Evolutionary conservation across 2,797 vertebrate genomes (phyloP).

Genomic region (Cirrhinus molitorella): DNA sequence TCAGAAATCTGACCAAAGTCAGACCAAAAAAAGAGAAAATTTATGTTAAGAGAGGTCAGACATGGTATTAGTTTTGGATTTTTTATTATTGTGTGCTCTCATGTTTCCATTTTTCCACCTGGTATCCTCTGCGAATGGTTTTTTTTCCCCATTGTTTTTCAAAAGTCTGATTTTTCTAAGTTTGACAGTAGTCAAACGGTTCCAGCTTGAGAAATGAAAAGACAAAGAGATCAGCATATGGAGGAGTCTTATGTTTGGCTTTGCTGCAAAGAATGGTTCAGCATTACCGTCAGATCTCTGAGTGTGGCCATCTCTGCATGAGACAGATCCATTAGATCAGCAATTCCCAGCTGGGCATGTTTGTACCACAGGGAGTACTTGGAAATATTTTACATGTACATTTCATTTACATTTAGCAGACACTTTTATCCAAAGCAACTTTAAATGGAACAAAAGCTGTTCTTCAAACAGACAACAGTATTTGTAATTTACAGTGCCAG

Average conservation of each 20-base stretch:
- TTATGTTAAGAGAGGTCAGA: background rate
- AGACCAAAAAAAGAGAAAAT: background rate
- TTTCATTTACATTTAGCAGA: background rate
- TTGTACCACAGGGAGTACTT: background rate
- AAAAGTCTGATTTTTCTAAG: background rate
- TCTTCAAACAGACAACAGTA: background rate
- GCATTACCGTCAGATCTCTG: slow-evolving; percentile 1
- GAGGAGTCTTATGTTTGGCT: slow-evolving; percentile 59
- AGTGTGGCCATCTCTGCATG: background rate
- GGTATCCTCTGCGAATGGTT: background rate
- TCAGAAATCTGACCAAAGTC: background rate
- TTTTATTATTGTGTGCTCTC: background rate
- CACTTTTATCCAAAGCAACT: background rate
- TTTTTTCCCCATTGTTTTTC: background rate
- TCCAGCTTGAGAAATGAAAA: slow-evolving; percentile 40
- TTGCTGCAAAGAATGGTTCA: slow-evolving; percentile 11
- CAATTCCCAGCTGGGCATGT: background rate
- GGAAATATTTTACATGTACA: background rate
- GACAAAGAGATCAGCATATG: slow-evolving; percentile 26
- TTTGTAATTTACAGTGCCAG: background rate
- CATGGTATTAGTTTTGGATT: background rate
- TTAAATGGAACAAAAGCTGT: background rate
- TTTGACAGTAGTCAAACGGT: slow-evolving; percentile 38
- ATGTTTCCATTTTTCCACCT: background rate
- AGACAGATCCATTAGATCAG: slow-evolving; percentile 9